Evolutionary conservation across 2,888 invertebrate species (phyloP).

Genomic region (Eristalis tenax): DNA sequence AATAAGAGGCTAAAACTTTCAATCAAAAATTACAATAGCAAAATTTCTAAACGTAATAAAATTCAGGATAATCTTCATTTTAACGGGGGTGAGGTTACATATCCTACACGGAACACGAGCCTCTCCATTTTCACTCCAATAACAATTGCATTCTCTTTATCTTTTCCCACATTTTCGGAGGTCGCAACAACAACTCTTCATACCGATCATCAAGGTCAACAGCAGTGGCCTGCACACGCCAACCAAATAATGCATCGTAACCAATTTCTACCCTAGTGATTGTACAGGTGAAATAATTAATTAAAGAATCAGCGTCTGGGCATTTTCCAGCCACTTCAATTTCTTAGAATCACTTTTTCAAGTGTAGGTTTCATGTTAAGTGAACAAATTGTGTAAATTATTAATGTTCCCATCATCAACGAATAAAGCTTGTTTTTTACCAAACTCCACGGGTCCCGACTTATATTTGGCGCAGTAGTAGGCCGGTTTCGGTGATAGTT

Average conservation of each 20-base stretch:
- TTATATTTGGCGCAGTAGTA: not conserved
- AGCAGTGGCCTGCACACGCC: not conserved
- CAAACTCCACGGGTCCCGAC: not conserved
- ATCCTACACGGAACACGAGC: too few relatives aligned
- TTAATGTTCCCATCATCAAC: not conserved
- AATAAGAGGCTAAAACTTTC: too few relatives aligned
- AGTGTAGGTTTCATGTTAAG: not conserved
- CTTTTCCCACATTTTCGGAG: too few relatives aligned
- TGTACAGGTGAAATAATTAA: conserved; percentile 7
- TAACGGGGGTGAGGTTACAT: too few relatives aligned
- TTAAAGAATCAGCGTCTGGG: conserved; percentile 1
- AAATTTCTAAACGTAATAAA: too few relatives aligned
- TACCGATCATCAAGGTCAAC: not conserved
- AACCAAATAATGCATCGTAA: not conserved
- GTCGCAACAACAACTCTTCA: not conserved
- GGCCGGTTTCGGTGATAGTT: not conserved
- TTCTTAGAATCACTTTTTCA: conserved; percentile 1
- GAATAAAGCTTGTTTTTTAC: not conserved
- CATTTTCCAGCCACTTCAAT: not conserved
- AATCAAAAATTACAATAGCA: too few relatives aligned
- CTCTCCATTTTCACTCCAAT: too few relatives aligned
- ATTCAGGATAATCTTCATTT: too few relatives aligned
- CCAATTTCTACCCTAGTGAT: not conserved
- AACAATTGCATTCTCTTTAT: too few relatives aligned
- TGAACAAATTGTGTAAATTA: not conserved